These are phyloP conservation scores for Notocelia uddmanniana DNA, from an alignment of 2,888 invertebrate species.

Conservation along the genomic window DNA sequence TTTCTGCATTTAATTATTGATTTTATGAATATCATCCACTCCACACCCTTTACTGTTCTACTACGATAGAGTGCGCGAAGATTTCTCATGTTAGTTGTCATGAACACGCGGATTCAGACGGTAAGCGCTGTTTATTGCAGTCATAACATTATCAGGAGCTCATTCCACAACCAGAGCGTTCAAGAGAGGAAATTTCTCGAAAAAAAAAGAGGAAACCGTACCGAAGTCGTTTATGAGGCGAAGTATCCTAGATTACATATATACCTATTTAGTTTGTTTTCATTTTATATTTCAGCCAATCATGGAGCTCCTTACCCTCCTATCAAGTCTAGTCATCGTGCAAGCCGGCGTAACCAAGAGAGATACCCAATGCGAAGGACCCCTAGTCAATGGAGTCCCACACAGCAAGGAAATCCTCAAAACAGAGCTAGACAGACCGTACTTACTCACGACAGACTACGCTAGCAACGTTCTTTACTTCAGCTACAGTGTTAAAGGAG, in stretches of 20 bases:
- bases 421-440: conserved; percentile 28
- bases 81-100: conserved; percentile 16
- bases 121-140: conserved; percentile 11
- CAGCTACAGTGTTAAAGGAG: conserved; percentile 15
- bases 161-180: too few relatives aligned
- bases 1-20: too few relatives aligned
- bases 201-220: too few relatives aligned
- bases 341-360: conserved; percentile 20
- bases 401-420: conserved; percentile 25
- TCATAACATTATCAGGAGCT: too few relatives aligned
- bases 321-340: conserved; percentile 26
- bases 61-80: conserved; percentile 1
- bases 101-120: conserved; percentile 19
- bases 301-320: conserved; percentile 23
- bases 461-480: conserved; percentile 27
- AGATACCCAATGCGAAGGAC: conserved; percentile 12
- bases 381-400: neutral
- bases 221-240: too few relatives aligned
- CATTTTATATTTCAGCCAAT: conserved; percentile 18
- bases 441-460: conserved; percentile 10
- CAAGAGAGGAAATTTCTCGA: too few relatives aligned
- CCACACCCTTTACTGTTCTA: neutral
- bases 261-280: neutral
- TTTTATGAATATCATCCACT: neutral
- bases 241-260: too few relatives aligned